Percentiles rank a stretch among this genome's conserved stretches.
Conservation (phyloP, 2,797 vertebrate species). For the Dallia pectoralis region DNA sequence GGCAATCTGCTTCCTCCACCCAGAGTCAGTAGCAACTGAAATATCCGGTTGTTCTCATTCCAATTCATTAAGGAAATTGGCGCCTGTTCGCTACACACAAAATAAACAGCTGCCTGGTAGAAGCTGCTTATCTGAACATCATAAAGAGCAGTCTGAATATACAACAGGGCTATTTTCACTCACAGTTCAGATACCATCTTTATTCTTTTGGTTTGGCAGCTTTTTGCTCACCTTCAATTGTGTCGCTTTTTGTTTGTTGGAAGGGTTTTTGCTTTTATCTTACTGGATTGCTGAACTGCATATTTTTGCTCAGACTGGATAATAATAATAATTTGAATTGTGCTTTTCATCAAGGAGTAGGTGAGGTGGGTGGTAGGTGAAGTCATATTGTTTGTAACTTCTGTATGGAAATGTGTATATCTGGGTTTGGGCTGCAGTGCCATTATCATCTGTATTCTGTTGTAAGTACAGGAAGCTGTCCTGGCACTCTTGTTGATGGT, state of each 20-base stretch:
- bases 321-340: slow-evolving; percentile 8
- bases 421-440: background rate
- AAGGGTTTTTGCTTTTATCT: slow-evolving; percentile 5
- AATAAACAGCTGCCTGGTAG: slow-evolving; percentile 49
- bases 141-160: background rate
- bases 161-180: background rate
- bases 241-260: slow-evolving; percentile 9
- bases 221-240: slow-evolving; percentile 23
- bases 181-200: slow-evolving; percentile 13
- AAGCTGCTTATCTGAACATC: slow-evolving; percentile 51
- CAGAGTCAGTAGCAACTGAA: slow-evolving; percentile 36
- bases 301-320: background rate
- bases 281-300: slow-evolving; percentile 9
- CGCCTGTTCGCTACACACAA: slow-evolving; percentile 36
- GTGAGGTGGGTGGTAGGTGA: background rate
- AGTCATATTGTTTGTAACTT: background rate
- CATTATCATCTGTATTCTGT: background rate
- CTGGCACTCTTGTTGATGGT: background rate
- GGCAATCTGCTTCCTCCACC: slow-evolving; percentile 27
- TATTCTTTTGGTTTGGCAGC: slow-evolving; percentile 32
- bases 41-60: slow-evolving; percentile 37
- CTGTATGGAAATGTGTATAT: background rate
- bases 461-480: background rate
- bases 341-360: slow-evolving; percentile 16
- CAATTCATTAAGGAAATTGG: slow-evolving; percentile 41